These are phyloP conservation scores for Minunthozetes semirufus DNA, from an alignment of 2,888 invertebrate genomes.

Conservation along the genomic window DNA sequence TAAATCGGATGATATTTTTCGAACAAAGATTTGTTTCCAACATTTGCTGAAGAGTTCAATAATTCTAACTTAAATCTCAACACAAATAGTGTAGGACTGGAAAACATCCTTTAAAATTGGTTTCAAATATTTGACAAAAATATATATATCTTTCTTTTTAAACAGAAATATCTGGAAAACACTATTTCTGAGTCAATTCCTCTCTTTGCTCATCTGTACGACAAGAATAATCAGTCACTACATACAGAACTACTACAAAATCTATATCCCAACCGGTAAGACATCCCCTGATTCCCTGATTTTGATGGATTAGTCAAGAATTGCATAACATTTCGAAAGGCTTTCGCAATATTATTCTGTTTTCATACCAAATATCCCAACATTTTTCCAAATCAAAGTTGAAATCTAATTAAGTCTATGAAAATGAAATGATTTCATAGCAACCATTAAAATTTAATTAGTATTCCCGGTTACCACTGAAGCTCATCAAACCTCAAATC, in stretches of 20 bases:
- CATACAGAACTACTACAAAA: slow-evolving; percentile 59
- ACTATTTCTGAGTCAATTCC: slow-evolving; percentile 65
- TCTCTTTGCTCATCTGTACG: slow-evolving; percentile 68
- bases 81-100: neutral
- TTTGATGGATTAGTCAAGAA: neutral
- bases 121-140: neutral
- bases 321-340: neutral
- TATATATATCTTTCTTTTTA: slow-evolving; percentile 44
- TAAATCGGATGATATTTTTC: neutral
- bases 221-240: slow-evolving; percentile 67
- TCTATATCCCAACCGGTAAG: slow-evolving; percentile 64
- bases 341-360: too few species aligned
- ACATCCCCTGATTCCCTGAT: neutral
- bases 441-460: too few species aligned
- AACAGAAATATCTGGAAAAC: slow-evolving; percentile 65
- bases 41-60: neutral
- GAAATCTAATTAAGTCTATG: too few species aligned
- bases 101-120: neutral
- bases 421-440: too few species aligned
- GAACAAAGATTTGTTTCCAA: neutral
- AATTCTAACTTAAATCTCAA: neutral
- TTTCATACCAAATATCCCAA: too few species aligned
- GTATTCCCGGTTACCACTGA: too few species aligned
- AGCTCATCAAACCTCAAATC: too few species aligned
- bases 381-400: too few species aligned